Base-by-base conservation (phyloP, 2,113 vertebrate genomes). In the Struthidea cinerea region DNA sequence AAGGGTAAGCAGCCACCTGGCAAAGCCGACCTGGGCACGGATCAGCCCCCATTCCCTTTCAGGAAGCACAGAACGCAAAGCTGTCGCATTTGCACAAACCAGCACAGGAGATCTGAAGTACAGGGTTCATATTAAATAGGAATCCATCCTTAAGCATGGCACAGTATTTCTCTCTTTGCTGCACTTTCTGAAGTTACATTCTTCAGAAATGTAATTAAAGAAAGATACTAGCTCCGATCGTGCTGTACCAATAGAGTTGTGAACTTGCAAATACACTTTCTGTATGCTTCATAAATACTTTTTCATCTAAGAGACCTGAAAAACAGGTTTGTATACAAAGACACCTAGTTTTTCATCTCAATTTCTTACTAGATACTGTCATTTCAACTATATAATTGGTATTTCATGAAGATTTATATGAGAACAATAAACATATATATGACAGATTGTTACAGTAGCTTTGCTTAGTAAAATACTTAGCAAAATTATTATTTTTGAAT, bases 161-260 rank as follows among this genome's bases (percentile, higher is more conserved):
- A 1, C 10, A 27, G 18, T 41, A 47, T 44, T 79, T 52, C 28
- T 64, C 37, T 37, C 16, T 57, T 83, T 65, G n/a, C 17, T 88
- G 57, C 26, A 67, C n/a, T 76, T 84, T 52, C 42, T 26, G 33
- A 84, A 93, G 64, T 20, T 60, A 57, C 1, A 27, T 60, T 69
- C 57, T 41, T 90, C 39, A 60, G 53, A 63, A 95, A 87, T 35
- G 41, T 56, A 91, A 96, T 77, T 96, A 90, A 92, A 93, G 70
- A 56, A n/a, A 94, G 53, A 39, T 61, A 65, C 37, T 57, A 75
- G 63, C 30, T 91, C 71, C 61, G 65, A 46, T 26, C 63, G 74
- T 4, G 14, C 49, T 81, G 42, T 50, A 53, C 26, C 56, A 73
- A 35, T 5, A 67, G 13, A 59, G 15, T 15, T 94, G 30, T 42